Percentiles rank a stretch among this genome's conserved stretches.
Evolutionary conservation across 2,888 invertebrate species (phyloP).

Genomic region (Drosophila anomalata): DNA sequence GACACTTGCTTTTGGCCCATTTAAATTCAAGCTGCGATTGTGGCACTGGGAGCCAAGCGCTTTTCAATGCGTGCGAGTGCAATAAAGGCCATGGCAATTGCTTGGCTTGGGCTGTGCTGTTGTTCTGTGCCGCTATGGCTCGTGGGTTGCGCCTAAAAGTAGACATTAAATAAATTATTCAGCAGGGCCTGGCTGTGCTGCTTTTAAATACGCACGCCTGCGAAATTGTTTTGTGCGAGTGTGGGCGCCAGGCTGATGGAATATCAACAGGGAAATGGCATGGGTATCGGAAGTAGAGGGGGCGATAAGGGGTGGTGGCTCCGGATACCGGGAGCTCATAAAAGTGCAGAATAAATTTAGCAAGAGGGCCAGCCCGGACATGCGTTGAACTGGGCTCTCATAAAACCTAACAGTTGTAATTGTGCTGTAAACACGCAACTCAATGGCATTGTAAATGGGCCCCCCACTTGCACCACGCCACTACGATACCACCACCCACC

Average conservation of each 20-base stretch:
- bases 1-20: conserved; percentile 53
- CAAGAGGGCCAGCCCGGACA: conserved; percentile 27
- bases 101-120: conserved; percentile 33
- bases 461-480: conserved; percentile 31
- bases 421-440: conserved; percentile 80
- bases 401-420: conserved; percentile 80
- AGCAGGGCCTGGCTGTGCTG: conserved; percentile 40
- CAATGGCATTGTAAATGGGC: conserved; percentile 72
- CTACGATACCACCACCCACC: background rate
- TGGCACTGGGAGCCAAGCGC: conserved; percentile 20
- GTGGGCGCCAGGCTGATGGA: conserved; percentile 17
- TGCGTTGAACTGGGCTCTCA: conserved; percentile 66
- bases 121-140: conserved; percentile 11
- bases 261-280: conserved; percentile 3
- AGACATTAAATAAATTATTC: conserved; percentile 80
- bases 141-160: conserved; percentile 70
- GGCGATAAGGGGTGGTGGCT: conserved; percentile 27
- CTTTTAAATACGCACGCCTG: conserved; percentile 62
- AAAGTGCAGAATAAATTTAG: conserved; percentile 77
- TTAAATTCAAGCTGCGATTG: conserved; percentile 61
- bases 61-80: conserved; percentile 53
- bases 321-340: conserved; percentile 63
- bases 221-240: conserved; percentile 55
- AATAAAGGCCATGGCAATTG: conserved; percentile 65
- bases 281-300: background rate